Conservation (phyloP, 2,888 invertebrate genomes). For the Octonoba sinensis region DNA sequence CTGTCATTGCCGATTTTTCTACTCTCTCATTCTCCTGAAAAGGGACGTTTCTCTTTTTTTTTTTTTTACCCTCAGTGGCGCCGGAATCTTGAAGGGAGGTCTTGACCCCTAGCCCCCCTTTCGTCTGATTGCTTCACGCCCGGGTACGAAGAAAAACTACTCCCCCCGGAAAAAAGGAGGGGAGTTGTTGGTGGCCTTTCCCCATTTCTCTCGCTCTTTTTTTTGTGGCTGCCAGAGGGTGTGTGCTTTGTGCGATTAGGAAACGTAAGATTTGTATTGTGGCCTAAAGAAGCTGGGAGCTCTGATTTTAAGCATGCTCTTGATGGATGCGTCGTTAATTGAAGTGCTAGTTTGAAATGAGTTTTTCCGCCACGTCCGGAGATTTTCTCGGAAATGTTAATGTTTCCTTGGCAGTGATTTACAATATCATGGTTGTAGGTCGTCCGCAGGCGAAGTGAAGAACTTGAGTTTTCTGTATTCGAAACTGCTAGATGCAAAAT, state of each 20-base stretch:
- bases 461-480: too few species aligned
- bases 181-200: neutral
- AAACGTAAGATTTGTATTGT: neutral
- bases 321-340: conserved; percentile 15
- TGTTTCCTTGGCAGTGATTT: too few species aligned
- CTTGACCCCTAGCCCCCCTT: conserved; percentile 12
- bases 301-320: too few species aligned
- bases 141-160: neutral
- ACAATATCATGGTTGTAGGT: too few species aligned
- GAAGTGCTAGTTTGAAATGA: too few species aligned
- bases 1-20: conserved; percentile 23
- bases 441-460: too few species aligned
- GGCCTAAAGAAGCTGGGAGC: neutral
- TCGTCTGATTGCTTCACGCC: conserved; percentile 21
- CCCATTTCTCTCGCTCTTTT: neutral
- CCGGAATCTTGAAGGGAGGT: conserved; percentile 23
- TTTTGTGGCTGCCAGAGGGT: conserved; percentile 25
- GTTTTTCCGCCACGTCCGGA: too few species aligned
- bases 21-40: conserved; percentile 10
- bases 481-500: too few species aligned
- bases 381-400: too few species aligned
- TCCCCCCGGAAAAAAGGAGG: neutral
- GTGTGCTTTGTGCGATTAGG: conserved; percentile 5
- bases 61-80: conserved; percentile 8
- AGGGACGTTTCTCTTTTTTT: neutral